Percentiles rank a stretch among this genome's conserved stretches.
Evolutionary conservation across 2,888 invertebrate genomes (phyloP).

Genomic region (Pseudolycoriella hygida): DNA sequence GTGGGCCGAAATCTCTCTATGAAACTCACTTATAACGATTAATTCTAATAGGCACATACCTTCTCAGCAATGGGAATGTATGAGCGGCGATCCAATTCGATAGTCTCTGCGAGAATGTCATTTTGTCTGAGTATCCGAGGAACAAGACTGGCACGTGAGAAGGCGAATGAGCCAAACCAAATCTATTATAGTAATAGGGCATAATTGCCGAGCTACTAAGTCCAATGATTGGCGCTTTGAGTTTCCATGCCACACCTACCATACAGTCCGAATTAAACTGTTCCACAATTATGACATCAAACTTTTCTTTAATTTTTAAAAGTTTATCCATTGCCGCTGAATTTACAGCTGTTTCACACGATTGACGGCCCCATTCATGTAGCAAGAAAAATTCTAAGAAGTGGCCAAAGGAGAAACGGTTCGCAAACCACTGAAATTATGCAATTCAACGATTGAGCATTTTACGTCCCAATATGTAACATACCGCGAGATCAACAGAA

Average conservation of each 20-base stretch:
- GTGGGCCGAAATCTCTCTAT: too few species aligned
- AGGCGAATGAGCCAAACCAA: conserved; percentile 39
- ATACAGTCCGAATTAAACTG: conserved; percentile 56
- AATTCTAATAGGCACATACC: too few species aligned
- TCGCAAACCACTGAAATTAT: not conserved
- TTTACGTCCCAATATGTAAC: too few species aligned
- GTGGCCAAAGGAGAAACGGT: not conserved
- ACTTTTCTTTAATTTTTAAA: conserved; percentile 28
- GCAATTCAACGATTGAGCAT: too few species aligned
- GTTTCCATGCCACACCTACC: conserved; percentile 42
- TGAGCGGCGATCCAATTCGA: conserved; percentile 28
- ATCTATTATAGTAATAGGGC: conserved; percentile 40
- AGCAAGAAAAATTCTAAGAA: conserved; percentile 21
- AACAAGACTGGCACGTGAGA: conserved; percentile 37
- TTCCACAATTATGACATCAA: conserved; percentile 50
- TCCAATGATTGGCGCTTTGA: conserved; percentile 40
- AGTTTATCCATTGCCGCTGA: conserved; percentile 19
- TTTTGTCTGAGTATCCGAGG: conserved; percentile 28
- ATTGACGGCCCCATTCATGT: conserved; percentile 21
- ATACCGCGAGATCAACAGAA: too few species aligned
- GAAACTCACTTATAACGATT: too few species aligned
- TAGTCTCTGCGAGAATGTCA: conserved; percentile 29
- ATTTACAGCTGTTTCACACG: conserved; percentile 22
- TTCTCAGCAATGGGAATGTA: not conserved
- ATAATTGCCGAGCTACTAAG: conserved; percentile 39